Evolutionary conservation across 2,113 vertebrate genomes (phyloP).

Genomic region (Pseudopipra pipra): DNA sequence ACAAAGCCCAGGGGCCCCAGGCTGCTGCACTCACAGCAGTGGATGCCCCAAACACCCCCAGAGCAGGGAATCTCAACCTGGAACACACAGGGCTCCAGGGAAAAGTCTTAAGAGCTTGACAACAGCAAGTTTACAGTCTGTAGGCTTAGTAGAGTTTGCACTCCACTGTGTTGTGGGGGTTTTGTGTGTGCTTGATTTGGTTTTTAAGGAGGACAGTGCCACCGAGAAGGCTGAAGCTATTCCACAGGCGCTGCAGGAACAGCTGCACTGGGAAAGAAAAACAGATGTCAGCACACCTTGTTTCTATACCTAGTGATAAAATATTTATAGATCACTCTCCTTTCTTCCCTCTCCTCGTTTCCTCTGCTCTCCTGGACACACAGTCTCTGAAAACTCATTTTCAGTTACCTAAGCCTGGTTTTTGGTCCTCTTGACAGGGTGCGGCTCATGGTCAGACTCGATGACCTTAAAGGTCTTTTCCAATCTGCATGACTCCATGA

Average conservation of each 20-base stretch:
- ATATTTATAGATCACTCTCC: not conserved
- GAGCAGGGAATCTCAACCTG: not conserved
- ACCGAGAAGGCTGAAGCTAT: not conserved
- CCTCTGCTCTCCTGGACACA: not conserved
- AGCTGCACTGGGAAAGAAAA: conserved; percentile 21
- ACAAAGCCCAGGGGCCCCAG: not conserved
- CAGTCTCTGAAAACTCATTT: not conserved
- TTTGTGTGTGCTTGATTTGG: not conserved
- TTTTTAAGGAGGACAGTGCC: not conserved
- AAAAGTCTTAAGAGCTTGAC: not conserved
- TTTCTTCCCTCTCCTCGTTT: not conserved
- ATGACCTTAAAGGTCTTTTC: not conserved
- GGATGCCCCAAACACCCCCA: not conserved
- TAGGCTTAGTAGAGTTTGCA: not conserved
- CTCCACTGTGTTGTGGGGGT: not conserved
- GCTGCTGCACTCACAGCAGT: not conserved
- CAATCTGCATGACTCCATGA: not conserved
- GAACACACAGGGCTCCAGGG: not conserved
- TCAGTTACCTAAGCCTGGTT: not conserved
- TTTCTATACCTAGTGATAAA: conserved; percentile 13
- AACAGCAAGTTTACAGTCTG: not conserved
- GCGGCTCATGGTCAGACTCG: fast-evolving
- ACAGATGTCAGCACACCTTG: conserved; percentile 35
- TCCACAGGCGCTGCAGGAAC: not conserved
- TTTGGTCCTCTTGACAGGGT: not conserved